Base-by-base conservation (phyloP, 1,140 invertebrate species). In the Sinonovacula constricta region DNA sequence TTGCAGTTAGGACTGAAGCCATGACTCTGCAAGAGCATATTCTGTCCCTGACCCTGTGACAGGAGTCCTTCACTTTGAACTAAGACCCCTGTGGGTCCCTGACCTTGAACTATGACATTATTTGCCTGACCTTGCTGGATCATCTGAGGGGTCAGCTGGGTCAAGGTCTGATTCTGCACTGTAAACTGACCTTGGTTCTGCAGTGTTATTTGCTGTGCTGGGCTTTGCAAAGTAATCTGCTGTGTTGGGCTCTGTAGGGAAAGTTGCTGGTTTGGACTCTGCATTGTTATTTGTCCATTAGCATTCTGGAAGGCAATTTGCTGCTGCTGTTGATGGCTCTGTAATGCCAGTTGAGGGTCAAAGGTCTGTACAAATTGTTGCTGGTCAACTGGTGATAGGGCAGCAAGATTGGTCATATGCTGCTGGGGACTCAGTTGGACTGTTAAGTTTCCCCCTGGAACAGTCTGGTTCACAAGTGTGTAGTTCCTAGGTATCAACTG, bases 241-340 rank as follows among this genome's bases (percentile, higher is more conserved):
- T 76, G 72, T 36, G 57, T 67, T 45, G 72, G 72, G 33, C 62
- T 66, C n/a, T 66, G 63, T 7, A 76, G 31, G 53, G 65, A 59
- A n/a, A 76, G 60, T 36, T 76, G 72, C 34, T 76, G 72, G 12
- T 56, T 39, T 0, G 72, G 72, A 33, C 72, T 76, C n/a, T 67
- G 62, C 5, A 76, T 54, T 53, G 65, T 76, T 2, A 76, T 36
- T 31, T 76, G 72, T n/a, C 72, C 62, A 31, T 53, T 65, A 45
- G 62, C 72, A 76, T 76, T 76, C 34, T 76, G 72, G 49, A 76
- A 76, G n/a, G 72, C 62, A 18, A 76, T 65, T 28, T 76, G 72
- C 33, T 76, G 72, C 34, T 66, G 62, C 12, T 76, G 51, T 33
- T 76, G 72, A n/a, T n/a, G n/a, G 14, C 39, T 22, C 24, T 76